phyloP scores from a whole-genome alignment of 37 sponge, comb jelly and placozoan species.

The Axinella damicornis region DNA sequence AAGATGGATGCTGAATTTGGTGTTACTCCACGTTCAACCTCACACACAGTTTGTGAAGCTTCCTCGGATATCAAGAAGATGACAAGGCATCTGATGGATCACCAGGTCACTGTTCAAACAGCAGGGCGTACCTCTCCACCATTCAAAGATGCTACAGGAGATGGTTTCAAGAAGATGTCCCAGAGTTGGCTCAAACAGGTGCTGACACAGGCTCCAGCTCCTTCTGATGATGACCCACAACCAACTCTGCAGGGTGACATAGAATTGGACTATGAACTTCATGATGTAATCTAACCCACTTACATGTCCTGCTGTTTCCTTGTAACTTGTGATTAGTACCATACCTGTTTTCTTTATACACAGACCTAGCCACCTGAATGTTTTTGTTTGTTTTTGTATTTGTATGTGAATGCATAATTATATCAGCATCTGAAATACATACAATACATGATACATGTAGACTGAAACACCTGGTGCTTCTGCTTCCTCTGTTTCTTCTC shows the following conservation, averaged over 20 bases:
- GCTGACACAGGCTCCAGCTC: background rate
- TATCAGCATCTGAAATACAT: too few species aligned
- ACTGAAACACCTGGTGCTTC: too few species aligned
- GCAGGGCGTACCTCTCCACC: background rate
- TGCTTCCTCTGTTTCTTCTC: background rate
- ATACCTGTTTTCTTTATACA: too few species aligned
- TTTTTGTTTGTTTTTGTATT: too few species aligned
- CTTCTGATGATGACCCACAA: background rate
- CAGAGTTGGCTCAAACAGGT: conserved; percentile 24
- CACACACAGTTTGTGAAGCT: conserved; percentile 17
- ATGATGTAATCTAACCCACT: conserved; percentile 9
- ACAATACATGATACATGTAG: too few species aligned
- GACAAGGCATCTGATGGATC: background rate
- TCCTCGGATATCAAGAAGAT: background rate
- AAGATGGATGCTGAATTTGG: conserved; percentile 1
- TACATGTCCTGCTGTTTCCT: too few species aligned
- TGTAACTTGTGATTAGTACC: too few species aligned
- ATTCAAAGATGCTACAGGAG: conserved; percentile 7
- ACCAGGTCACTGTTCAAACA: background rate
- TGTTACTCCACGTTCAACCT: background rate
- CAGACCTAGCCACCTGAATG: background rate
- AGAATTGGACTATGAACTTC: conserved; percentile 17
- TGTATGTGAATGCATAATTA: too few species aligned
- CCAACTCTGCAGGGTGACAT: background rate
- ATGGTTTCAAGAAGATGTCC: conserved; percentile 17